Percentiles rank a stretch among this genome's conserved stretches.
These are phyloP conservation scores for Carapus acus DNA, from an alignment of 2,797 vertebrate species.

Conservation along the genomic window DNA sequence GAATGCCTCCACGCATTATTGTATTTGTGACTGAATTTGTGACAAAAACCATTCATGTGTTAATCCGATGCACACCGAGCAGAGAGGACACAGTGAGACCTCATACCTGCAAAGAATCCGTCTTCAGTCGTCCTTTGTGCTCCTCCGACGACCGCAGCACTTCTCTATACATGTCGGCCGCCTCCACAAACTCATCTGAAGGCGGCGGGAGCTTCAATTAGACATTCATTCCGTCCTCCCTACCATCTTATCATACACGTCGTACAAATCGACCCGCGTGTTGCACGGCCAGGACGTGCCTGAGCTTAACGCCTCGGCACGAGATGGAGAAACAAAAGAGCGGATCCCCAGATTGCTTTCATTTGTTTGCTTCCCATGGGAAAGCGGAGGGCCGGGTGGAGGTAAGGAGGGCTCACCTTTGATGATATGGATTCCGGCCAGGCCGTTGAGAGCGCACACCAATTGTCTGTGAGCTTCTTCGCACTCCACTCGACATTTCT, in stretches of 20 bases:
- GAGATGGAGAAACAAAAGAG: constrained; percentile 27
- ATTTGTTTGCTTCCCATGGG: constrained; percentile 61
- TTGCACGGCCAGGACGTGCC: neutral
- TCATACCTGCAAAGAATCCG: constrained; percentile 92
- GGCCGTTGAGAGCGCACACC: constrained; percentile 94
- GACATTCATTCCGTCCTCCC: too few species aligned
- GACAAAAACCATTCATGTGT: constrained; percentile 13
- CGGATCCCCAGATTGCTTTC: constrained; percentile 33
- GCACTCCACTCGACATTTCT: constrained; percentile 95
- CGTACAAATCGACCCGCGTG: constrained; percentile 11
- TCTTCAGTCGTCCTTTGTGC: constrained; percentile 94
- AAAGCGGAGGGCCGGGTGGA: constrained; percentile 36
- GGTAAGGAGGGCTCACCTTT: constrained; percentile 75
- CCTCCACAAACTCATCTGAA: constrained; percentile 82
- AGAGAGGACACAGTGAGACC: neutral
- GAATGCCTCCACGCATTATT: neutral
- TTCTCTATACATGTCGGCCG: constrained; percentile 90
- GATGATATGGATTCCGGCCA: constrained; percentile 98
- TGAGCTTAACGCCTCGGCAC: constrained; percentile 26
- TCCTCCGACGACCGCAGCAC: constrained; percentile 97
- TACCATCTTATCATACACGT: too few species aligned
- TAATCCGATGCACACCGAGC: constrained; percentile 4
- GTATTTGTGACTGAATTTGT: neutral
- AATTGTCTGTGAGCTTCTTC: constrained; percentile 95
- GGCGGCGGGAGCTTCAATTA: constrained; percentile 22